These are phyloP conservation scores for Coecobrya sp. DNA, from an alignment of 2,888 invertebrate species.

Conservation along the genomic window DNA sequence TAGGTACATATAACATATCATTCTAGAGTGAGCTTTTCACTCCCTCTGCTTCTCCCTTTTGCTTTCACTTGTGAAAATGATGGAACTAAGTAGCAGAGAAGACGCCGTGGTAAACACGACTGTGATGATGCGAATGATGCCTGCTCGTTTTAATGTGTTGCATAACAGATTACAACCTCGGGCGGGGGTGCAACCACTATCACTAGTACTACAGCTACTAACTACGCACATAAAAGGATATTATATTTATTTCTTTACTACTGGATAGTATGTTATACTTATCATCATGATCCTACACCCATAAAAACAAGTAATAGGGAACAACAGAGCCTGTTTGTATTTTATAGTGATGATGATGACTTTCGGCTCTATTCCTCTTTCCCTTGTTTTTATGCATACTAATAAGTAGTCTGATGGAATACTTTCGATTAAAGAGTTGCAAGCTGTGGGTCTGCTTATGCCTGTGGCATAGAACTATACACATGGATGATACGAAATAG, in stretches of 20 bases:
- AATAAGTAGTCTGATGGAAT: conserved; percentile 40
- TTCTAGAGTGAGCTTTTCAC: conserved; percentile 24
- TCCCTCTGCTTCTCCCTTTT: background rate
- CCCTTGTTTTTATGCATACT: conserved; percentile 49
- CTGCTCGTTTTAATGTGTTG: conserved; percentile 53
- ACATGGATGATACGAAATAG: background rate
- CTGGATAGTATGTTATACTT: background rate
- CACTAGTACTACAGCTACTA: background rate
- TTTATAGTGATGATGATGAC: conserved; percentile 11
- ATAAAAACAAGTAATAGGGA: conserved; percentile 5
- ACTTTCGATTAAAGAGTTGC: background rate
- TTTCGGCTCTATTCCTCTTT: conserved; percentile 31
- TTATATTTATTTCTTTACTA: background rate
- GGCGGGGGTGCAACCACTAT: conserved; percentile 27
- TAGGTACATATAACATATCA: conserved; percentile 51
- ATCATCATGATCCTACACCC: background rate
- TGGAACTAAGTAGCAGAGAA: conserved; percentile 2
- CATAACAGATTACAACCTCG: conserved; percentile 55
- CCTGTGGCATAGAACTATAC: background rate
- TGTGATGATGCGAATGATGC: conserved; percentile 24
- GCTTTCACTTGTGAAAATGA: conserved; percentile 11
- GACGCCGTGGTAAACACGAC: conserved; percentile 11
- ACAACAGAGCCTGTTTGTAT: conserved; percentile 24
- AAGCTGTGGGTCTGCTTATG: background rate
- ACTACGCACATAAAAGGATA: conserved; percentile 17